Base-by-base conservation (phyloP, 2,113 vertebrate genomes). In the Dicentrarchus labrax region DNA sequence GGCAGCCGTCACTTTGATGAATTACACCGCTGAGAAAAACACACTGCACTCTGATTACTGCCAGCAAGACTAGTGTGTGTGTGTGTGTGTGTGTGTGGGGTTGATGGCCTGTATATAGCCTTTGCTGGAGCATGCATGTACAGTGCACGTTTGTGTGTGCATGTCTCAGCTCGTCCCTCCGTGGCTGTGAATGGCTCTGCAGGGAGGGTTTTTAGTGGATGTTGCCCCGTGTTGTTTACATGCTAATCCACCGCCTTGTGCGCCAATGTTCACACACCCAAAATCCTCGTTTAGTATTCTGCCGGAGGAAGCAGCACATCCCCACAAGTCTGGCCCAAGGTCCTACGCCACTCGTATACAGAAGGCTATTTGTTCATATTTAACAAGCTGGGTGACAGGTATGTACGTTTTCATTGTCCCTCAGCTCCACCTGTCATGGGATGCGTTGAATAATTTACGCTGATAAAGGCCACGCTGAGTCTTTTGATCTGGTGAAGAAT, bases 1-100 rank as follows among this genome's bases (percentile, higher is more conserved):
- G 92, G 92, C 93, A 94, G 86, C 88, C 76, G 91, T 92, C 92
- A 92, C 86, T 90, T 90, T 93, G 93, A 94, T 93, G 86, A 90
- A 94, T 92, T 91, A 90, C 92, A 78, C 78, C 16, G n/a, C 67
- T 48, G 85, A 88, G 88, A 86, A 91, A 93, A 92, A 92, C 90
- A 89, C 88, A 78, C 84, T 76, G 88, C 88, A 54, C 85, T 88
- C 88, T 92, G 92, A 94, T 92, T 93, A 93, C 90, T 92, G 88
- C 88, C 80, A 88, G 86, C 68, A 45, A 71, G 61, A 61, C 39
- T 13, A 6, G 72, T 71, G 59, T 82, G 64, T 48, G 80, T 69
- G 75, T 67, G 70, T 86, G 73, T 81, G 77, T 68, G 47, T 68
- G 74, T 72, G 65, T 64, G 78, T 1, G 19, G 36, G 75, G 41